Base-by-base conservation (phyloP, 1,140 invertebrate species). In the Saccostrea echinata region DNA sequence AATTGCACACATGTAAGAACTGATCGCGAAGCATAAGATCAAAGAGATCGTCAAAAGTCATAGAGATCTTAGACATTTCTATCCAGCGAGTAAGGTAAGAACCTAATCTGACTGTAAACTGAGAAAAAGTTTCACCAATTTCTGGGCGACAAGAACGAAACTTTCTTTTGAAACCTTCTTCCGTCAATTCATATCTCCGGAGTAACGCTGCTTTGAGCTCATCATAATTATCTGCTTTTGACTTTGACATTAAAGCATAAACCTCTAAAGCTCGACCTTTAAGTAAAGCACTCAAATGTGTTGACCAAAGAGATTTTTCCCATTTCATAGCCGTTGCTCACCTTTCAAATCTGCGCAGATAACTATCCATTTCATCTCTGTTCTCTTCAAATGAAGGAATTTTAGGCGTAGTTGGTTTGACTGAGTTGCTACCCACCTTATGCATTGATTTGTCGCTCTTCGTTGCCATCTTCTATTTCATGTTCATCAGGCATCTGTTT, bases 221-320 rank as follows among this genome's bases (percentile, higher is more conserved):
- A 21, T 88, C 85, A 84, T 91, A 90, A 81, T 91, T 81, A 33
- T 84, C 21, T 21, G 89, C 88, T 24, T 89, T 35, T 2, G 88
- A 82, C 21, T 53, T 35, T 6, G 90, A 84, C 61, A 92, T 53
- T 13, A 84, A 13, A 21, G 87, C 76, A 86, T 87, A 92, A 0
- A 91, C 90, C 51, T 91, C 89, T 30, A 90, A 64, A 33, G 89
- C 90, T 33, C 71, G 86, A 33, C 91, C 88, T 30, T 82, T 91
- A 21, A 91, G 80, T 30, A 90, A 71, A 1, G 86, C 87, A 85
- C 88, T 90, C 3, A 90, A 84, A 84, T 88, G 33, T 9, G 43
- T 61, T 24, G 76, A 30, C 90, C 90, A 91, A 2, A 30, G 80
- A 1, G 57, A 68, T 33, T 82, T 61, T 13, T 76, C 33, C 88